Percentiles rank a stretch among this genome's conserved stretches.
These are phyloP conservation scores for Talpa occidentalis DNA, from an alignment of 2,113 vertebrate genomes.

Conservation along the genomic window DNA sequence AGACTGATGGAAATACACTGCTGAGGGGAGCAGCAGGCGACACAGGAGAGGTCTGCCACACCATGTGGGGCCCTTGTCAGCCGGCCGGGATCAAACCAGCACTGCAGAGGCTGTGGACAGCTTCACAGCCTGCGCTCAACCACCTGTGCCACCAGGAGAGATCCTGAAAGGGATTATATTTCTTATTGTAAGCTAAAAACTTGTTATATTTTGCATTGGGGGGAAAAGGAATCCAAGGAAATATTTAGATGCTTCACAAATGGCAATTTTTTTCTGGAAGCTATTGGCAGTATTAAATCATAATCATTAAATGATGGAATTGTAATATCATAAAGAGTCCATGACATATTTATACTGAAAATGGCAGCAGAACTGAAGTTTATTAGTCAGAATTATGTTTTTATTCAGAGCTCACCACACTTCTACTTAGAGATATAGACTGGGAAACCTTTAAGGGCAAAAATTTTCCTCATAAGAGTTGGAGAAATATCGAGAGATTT, in stretches of 20 bases:
- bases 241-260: neutral
- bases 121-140: no score
- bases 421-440: neutral
- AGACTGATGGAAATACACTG: no score
- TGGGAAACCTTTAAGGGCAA: neutral
- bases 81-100: no score
- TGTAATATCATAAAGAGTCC: neutral
- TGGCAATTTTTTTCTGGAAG: neutral
- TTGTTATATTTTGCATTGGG: neutral
- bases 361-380: neutral
- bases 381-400: neutral
- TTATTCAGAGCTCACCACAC: neutral
- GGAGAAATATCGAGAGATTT: neutral
- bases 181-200: neutral
- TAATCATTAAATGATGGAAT: neutral
- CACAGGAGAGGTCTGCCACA: no score
- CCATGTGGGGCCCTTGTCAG: no score
- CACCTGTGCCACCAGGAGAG: no score
- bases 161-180: neutral
- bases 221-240: neutral
- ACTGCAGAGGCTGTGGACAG: no score
- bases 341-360: neutral
- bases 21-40: no score
- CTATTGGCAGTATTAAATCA: neutral
- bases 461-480: neutral